Conservation (phyloP, 2,113 vertebrate genomes). For the Leucoraja erinaceus region DNA sequence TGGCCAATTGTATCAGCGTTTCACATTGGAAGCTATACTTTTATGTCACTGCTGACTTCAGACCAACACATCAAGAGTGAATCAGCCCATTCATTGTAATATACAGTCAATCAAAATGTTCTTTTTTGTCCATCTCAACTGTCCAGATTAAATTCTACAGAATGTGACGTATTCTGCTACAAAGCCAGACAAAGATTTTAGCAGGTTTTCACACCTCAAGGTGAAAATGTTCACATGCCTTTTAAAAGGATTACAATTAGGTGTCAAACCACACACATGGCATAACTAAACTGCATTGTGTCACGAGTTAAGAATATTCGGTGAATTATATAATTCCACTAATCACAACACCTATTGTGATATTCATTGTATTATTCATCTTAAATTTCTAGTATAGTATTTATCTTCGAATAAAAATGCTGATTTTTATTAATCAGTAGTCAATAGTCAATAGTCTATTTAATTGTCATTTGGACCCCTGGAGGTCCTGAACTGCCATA, state of each 20-base stretch:
- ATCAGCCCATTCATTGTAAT: neutral
- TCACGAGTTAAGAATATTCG: neutral
- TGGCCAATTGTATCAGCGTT: neutral
- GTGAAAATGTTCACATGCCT: constrained; percentile 32
- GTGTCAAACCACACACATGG: neutral
- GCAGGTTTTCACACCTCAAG: neutral
- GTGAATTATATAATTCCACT: neutral
- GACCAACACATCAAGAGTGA: neutral
- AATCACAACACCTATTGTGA: neutral
- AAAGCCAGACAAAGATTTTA: neutral
- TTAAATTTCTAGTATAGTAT: neutral
- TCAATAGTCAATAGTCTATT: too few relatives aligned
- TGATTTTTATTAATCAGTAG: too few relatives aligned
- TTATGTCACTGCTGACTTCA: neutral
- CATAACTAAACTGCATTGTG: neutral
- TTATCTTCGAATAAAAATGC: too few relatives aligned
- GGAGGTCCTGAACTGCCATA: too few relatives aligned
- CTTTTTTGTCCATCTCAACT: neutral
- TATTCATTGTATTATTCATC: neutral
- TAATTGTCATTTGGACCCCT: too few relatives aligned
- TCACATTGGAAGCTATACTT: neutral
- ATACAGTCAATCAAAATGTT: neutral
- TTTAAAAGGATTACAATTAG: constrained; percentile 15
- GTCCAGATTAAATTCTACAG: too few relatives aligned
- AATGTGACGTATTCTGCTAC: neutral